These are phyloP conservation scores for Buathra laborator DNA, from an alignment of 2,888 invertebrate species.

Conservation along the genomic window DNA sequence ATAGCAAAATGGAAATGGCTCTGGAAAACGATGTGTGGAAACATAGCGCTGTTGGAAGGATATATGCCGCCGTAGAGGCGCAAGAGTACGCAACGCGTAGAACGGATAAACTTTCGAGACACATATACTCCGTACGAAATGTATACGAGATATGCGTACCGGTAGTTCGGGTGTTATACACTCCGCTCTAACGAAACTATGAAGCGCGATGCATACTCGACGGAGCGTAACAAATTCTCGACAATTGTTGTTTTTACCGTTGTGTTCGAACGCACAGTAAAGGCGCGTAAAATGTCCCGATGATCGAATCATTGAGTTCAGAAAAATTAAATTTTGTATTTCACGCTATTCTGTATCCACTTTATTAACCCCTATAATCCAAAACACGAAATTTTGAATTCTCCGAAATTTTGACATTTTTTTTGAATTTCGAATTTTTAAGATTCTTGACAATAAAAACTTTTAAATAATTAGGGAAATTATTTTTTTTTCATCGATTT, in stretches of 20 bases:
- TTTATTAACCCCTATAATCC: no score
- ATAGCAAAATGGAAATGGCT: slow-evolving; percentile 21
- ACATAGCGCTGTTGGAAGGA: slow-evolving; percentile 15
- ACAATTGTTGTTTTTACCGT: not conserved
- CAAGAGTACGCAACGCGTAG: slow-evolving; percentile 16
- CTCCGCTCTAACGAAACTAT: not conserved
- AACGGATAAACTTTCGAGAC: slow-evolving; percentile 33
- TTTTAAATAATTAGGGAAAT: no score
- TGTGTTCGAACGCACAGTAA: not conserved
- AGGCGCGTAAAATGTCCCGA: no score
- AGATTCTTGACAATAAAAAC: no score
- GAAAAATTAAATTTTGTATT: no score
- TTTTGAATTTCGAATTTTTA: no score
- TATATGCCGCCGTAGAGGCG: not conserved
- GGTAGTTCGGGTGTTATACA: not conserved
- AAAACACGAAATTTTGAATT: no score
- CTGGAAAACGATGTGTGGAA: slow-evolving; percentile 21
- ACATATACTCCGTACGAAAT: not conserved
- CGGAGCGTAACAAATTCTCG: not conserved
- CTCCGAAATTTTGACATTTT: no score
- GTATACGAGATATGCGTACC: not conserved
- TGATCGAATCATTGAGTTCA: no score
- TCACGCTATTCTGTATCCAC: no score
- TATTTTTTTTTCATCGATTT: no score
- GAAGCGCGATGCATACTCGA: slow-evolving; percentile 3